A percentile compares a stretch with the other conserved stretches of the same genome.
Conservation (phyloP, 2,888 invertebrate genomes). For the Zelleria hepariella region DNA sequence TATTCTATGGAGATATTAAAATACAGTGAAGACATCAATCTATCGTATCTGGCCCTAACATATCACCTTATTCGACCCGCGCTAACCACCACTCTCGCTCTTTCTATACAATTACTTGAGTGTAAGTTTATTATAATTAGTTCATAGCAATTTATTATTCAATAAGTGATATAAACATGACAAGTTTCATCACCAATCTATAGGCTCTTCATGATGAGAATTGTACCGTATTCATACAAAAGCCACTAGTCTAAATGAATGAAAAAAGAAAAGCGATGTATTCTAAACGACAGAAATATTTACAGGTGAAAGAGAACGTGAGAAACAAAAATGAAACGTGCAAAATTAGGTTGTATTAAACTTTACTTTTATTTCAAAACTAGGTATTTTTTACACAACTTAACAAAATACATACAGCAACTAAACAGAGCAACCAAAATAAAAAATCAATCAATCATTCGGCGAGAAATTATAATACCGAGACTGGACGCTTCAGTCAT, state of each 20-base stretch:
- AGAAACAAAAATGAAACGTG: constrained; percentile 49
- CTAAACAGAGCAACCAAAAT: constrained; percentile 65
- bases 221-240: constrained; percentile 1
- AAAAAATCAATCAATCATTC: constrained; percentile 43
- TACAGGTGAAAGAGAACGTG: neutral
- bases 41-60: constrained; percentile 39
- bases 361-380: constrained; percentile 62
- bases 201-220: neutral
- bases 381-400: constrained; percentile 70
- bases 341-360: constrained; percentile 54
- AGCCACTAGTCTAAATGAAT: neutral
- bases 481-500: constrained; percentile 9
- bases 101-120: constrained; percentile 41
- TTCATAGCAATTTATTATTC: neutral
- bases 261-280: neutral
- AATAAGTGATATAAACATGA: neutral
- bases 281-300: constrained; percentile 2
- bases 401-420: constrained; percentile 71
- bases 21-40: constrained; percentile 64
- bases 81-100: constrained; percentile 35
- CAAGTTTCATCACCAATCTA: neutral
- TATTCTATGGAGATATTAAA: constrained; percentile 61
- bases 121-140: constrained; percentile 2
- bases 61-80: constrained; percentile 44
- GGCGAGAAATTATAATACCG: constrained; percentile 23